phyloP scores from a whole-genome alignment of 2,888 invertebrate species.

The Limnephilus marmoratus region DNA sequence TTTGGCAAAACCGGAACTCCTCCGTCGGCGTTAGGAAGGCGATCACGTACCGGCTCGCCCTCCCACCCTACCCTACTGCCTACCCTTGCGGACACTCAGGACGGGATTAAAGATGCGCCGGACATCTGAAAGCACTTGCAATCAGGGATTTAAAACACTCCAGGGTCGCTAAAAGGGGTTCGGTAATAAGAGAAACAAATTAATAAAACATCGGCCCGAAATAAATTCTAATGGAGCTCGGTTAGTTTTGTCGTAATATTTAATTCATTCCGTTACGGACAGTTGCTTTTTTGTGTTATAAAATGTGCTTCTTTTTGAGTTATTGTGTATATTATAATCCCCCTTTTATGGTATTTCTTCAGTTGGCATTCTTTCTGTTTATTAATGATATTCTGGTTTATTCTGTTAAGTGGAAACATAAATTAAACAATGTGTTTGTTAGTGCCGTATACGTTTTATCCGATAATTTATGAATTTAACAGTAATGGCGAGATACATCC shows the following conservation, averaged over 20 bases:
- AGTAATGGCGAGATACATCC: background rate
- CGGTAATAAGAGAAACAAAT: background rate
- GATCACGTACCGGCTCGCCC: conserved; percentile 1
- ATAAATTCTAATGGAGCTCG: background rate
- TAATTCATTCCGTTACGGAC: background rate
- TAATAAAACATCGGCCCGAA: background rate
- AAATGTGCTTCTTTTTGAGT: background rate
- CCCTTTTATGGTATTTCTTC: background rate
- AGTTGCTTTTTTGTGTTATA: background rate
- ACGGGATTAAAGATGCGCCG: conserved; percentile 31
- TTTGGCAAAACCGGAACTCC: conserved; percentile 40
- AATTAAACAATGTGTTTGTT: background rate
- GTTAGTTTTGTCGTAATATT: background rate
- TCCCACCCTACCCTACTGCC: background rate
- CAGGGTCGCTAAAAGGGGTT: background rate
- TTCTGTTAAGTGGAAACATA: background rate
- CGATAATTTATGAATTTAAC: background rate
- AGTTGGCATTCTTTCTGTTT: background rate
- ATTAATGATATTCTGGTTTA: background rate
- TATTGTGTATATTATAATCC: background rate
- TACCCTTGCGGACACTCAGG: conserved; percentile 8
- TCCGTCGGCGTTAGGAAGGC: conserved; percentile 28
- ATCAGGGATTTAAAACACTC: conserved; percentile 26
- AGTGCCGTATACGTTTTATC: background rate
- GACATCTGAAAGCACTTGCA: conserved; percentile 30